A percentile compares a stretch with the other conserved stretches of the same genome.
phyloP scores from a whole-genome alignment of 2,888 invertebrate genomes.

The Sisyra nigra region DNA sequence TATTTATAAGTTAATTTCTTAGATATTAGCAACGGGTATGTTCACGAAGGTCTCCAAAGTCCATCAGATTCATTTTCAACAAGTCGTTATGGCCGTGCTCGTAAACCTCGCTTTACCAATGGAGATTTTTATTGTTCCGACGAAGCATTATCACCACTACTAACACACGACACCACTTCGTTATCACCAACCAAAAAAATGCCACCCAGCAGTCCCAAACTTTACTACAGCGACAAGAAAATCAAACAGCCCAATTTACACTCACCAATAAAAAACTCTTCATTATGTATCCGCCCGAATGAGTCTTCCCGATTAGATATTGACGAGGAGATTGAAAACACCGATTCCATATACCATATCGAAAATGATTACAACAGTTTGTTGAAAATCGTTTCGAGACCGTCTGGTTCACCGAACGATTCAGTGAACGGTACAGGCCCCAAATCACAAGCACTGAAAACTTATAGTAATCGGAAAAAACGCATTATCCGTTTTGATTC shows the following conservation, averaged over 20 bases:
- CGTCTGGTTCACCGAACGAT: conserved; percentile 12
- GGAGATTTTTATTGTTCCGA: conserved; percentile 28
- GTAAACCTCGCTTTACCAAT: conserved; percentile 32
- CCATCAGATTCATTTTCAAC: conserved; percentile 14
- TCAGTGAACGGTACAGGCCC: conserved; percentile 12
- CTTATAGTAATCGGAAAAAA: conserved; percentile 20
- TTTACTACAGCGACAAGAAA: neutral
- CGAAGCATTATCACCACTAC: conserved; percentile 21
- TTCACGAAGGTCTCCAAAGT: no score
- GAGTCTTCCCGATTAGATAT: conserved; percentile 10
- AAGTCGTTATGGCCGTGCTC: conserved; percentile 43
- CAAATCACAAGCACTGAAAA: conserved; percentile 16
- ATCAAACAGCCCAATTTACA: neutral
- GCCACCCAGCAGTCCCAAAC: neutral
- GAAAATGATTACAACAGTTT: conserved; percentile 12
- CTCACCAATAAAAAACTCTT: no score
- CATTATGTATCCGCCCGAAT: conserved; percentile 15
- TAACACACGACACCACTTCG: conserved; percentile 12
- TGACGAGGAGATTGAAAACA: conserved; percentile 8
- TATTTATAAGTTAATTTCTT: no score
- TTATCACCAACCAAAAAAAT: conserved; percentile 5
- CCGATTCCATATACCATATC: neutral
- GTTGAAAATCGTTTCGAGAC: conserved; percentile 18
- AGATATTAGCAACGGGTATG: no score
- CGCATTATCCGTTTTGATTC: conserved; percentile 12